A percentile compares a stretch with the other conserved stretches of the same genome.
phyloP scores from a whole-genome alignment of 2,113 vertebrate genomes.

The Lycaon pictus region DNA sequence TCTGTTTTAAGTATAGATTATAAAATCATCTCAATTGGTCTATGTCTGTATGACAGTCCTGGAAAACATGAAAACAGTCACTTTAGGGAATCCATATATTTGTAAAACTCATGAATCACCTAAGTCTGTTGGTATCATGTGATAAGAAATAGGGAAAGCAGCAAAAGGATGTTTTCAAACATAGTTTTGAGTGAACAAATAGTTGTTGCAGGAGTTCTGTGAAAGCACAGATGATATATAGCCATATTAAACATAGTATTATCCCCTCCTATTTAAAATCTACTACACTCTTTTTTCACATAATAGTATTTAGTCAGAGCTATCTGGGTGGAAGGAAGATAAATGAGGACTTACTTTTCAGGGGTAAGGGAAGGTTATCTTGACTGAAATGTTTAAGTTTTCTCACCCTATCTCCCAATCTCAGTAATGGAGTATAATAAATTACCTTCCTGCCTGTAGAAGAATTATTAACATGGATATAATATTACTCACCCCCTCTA shows the following conservation, averaged over 20 bases:
- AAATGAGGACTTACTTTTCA: slow-evolving; percentile 33
- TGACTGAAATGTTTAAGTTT: slow-evolving; percentile 29
- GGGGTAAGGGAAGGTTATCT: neutral
- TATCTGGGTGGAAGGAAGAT: slow-evolving; percentile 33
- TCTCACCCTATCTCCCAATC: neutral
- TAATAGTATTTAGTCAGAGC: slow-evolving; percentile 44
- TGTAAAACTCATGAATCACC: slow-evolving; percentile 10
- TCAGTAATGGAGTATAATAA: slow-evolving; percentile 15
- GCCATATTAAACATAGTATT: slow-evolving; percentile 6
- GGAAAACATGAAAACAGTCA: neutral
- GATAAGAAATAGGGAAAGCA: neutral
- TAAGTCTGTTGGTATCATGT: neutral
- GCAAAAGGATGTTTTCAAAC: neutral
- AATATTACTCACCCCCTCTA: neutral
- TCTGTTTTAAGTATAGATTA: neutral
- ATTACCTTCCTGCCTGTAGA: neutral
- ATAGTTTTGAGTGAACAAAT: slow-evolving; percentile 47
- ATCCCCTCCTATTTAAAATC: slow-evolving; percentile 37
- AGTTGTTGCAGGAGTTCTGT: neutral
- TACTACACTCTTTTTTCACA: neutral
- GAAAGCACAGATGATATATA: slow-evolving; percentile 10
- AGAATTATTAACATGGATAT: slow-evolving; percentile 13
- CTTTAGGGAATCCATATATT: neutral
- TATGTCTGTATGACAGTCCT: neutral
- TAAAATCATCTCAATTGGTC: neutral